These are phyloP conservation scores for Etia nguti DNA, from an alignment of 2,113 vertebrate species.

Conservation along the genomic window DNA sequence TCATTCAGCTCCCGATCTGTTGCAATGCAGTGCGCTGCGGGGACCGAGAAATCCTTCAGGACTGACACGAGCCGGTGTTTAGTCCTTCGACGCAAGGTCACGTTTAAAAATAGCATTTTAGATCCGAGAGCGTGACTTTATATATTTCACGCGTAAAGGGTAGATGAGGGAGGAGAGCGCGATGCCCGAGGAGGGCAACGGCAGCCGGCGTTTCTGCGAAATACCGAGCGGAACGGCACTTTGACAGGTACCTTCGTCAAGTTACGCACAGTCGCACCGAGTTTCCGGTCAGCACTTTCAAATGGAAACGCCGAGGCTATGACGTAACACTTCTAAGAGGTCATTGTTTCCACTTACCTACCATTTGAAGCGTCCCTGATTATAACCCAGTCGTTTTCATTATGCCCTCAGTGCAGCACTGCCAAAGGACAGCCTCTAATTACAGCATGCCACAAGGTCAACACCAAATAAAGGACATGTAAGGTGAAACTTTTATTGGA, in stretches of 20 bases:
- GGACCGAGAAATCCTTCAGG: background rate
- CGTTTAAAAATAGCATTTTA: background rate
- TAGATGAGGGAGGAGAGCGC: fast-evolving
- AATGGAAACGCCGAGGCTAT: background rate
- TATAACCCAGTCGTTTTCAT: fast-evolving
- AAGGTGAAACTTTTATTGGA: fast-evolving
- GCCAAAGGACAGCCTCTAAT: fast-evolving
- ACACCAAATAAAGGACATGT: fast-evolving
- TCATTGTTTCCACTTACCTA: background rate
- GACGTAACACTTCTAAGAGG: background rate
- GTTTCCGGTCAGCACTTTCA: constrained; percentile 2
- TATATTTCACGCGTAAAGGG: fast-evolving
- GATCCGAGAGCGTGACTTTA: fast-evolving
- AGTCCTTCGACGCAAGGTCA: background rate
- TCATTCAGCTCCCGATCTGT: background rate
- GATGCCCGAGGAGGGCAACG: background rate
- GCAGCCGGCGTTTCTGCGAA: constrained; percentile 19
- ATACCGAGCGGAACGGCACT: background rate
- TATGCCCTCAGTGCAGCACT: background rate
- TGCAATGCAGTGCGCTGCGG: background rate
- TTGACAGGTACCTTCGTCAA: constrained; percentile 20
- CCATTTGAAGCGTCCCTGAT: fast-evolving
- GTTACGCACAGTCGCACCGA: fast-evolving
- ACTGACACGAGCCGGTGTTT: background rate
- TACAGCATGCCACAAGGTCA: background rate